These are phyloP conservation scores for Agonopterix heracliana DNA, from an alignment of 2,888 invertebrate genomes.

Conservation along the genomic window DNA sequence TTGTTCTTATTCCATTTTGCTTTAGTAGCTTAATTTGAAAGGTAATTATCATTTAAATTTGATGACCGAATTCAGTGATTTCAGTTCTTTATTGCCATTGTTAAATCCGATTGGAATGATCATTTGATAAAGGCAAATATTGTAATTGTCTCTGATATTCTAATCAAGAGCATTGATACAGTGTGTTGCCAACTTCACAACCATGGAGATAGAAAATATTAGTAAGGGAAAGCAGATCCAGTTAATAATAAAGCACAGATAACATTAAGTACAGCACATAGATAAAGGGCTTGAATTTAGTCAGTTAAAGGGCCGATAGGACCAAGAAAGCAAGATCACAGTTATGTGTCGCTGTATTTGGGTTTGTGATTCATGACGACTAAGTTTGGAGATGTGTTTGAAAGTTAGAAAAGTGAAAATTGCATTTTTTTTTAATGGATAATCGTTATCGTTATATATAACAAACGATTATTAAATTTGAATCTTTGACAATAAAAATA, in stretches of 20 bases:
- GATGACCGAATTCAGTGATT: too few species aligned
- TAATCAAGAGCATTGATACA: too few species aligned
- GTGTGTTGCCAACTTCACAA: constrained; percentile 40
- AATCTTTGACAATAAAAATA: too few species aligned
- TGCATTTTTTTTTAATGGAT: too few species aligned
- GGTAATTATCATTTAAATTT: not conserved
- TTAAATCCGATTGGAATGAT: too few species aligned
- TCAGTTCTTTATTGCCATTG: too few species aligned
- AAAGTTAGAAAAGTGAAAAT: constrained; percentile 10
- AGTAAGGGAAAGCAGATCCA: constrained; percentile 54
- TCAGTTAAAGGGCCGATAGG: constrained; percentile 12
- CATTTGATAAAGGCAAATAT: too few species aligned
- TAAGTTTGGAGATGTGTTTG: constrained; percentile 32
- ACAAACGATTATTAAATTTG: too few species aligned
- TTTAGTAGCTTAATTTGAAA: not conserved
- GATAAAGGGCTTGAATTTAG: not conserved
- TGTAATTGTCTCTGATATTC: too few species aligned
- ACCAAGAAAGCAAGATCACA: constrained; percentile 37
- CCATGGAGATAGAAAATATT: constrained; percentile 48
- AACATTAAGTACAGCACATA: constrained; percentile 3
- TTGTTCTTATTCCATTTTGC: not conserved
- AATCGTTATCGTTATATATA: too few species aligned
- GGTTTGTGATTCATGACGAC: constrained; percentile 27
- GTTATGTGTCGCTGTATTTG: constrained; percentile 29
- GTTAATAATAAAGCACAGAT: constrained; percentile 27